A percentile compares a stretch with the other conserved stretches of the same genome.
Evolutionary conservation across 2,888 invertebrate species (phyloP).

Genomic region (Lomographa bimaculata): DNA sequence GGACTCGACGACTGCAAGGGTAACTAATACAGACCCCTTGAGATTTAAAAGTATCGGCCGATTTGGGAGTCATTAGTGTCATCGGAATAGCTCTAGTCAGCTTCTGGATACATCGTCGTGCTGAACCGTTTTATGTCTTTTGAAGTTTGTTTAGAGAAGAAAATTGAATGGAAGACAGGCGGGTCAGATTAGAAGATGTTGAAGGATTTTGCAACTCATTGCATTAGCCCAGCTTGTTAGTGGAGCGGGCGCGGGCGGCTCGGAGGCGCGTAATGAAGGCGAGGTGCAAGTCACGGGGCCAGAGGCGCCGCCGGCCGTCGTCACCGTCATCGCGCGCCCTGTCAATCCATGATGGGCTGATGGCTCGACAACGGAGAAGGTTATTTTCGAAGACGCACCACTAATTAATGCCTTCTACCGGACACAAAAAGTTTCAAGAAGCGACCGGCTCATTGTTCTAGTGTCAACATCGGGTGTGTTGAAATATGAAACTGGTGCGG

Average conservation of each 20-base stretch:
- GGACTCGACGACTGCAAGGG: slow-evolving; percentile 48
- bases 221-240: slow-evolving; percentile 82
- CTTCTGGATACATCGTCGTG: slow-evolving; percentile 55
- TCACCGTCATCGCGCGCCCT: slow-evolving; percentile 68
- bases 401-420: slow-evolving; percentile 75
- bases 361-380: slow-evolving; percentile 73
- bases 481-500: slow-evolving; percentile 44
- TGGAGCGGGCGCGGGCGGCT: slow-evolving; percentile 48
- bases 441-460: slow-evolving; percentile 67
- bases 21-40: slow-evolving; percentile 64
- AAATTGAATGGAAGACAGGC: slow-evolving; percentile 37
- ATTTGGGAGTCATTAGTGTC: slow-evolving; percentile 78
- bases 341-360: slow-evolving; percentile 75
- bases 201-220: slow-evolving; percentile 77
- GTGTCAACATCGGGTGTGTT: slow-evolving; percentile 57
- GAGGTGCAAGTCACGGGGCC: slow-evolving; percentile 75
- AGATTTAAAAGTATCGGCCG: slow-evolving; percentile 60
- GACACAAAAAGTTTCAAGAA: slow-evolving; percentile 62
- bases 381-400: slow-evolving; percentile 77
- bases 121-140: slow-evolving; percentile 42
- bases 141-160: slow-evolving; percentile 37
- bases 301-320: slow-evolving; percentile 69
- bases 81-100: slow-evolving; percentile 66
- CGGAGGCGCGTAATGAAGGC: slow-evolving; percentile 69
- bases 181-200: slow-evolving; percentile 40